A percentile compares a stretch with the other conserved stretches of the same genome.
These are phyloP conservation scores for Mantis religiosa DNA, from an alignment of 2,888 invertebrate genomes.

Conservation along the genomic window DNA sequence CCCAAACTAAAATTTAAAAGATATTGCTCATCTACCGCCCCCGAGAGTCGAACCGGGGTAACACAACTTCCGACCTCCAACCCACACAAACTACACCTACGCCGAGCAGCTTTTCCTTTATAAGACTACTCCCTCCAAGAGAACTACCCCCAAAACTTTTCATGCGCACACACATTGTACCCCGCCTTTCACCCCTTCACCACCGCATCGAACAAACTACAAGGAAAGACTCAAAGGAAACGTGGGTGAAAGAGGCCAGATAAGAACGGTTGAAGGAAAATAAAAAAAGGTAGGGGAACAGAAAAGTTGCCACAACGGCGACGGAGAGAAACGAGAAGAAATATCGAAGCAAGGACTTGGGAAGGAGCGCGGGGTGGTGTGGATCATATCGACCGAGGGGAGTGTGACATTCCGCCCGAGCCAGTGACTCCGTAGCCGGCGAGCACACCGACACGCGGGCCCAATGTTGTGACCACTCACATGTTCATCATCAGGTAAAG, in stretches of 20 bases:
- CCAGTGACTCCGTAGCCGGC: neutral
- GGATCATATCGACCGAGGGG: neutral
- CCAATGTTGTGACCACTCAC: conserved; percentile 13
- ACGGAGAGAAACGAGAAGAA: neutral
- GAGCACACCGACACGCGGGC: neutral
- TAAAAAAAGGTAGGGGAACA: neutral
- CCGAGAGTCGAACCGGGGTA: neutral
- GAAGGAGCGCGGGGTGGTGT: neutral
- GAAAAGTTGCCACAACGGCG: neutral
- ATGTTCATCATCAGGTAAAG: conserved; percentile 32
- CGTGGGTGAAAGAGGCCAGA: neutral
- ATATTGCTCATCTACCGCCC: neutral
- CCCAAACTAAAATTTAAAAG: neutral
- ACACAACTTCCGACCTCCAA: neutral
- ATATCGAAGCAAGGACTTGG: conserved; percentile 20
- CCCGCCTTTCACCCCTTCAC: neutral
- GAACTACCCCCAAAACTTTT: neutral
- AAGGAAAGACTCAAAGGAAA: neutral
- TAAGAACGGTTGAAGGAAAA: neutral
- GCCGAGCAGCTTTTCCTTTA: neutral
- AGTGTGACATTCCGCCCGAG: neutral
- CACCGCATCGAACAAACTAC: neutral
- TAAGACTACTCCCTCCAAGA: neutral
- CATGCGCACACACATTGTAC: neutral
- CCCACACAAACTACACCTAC: neutral